phyloP scores from a whole-genome alignment of 2,113 vertebrate genomes.

The Gambusia holbrooki region DNA sequence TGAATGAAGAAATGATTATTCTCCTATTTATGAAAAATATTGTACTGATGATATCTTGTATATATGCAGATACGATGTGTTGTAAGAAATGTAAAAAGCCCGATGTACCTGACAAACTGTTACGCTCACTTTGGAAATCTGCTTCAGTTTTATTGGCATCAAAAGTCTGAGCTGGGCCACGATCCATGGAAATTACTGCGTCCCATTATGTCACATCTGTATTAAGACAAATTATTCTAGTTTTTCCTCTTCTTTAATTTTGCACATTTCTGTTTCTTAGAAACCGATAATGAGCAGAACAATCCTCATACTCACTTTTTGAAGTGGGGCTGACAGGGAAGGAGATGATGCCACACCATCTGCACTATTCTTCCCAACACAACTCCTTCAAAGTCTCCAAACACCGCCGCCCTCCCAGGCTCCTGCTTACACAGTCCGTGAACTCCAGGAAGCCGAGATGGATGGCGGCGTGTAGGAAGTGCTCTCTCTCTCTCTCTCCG shows the following conservation, averaged over 20 bases:
- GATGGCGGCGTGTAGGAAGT: background rate
- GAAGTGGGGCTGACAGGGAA: slow-evolving; percentile 62
- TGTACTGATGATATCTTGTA: too few species aligned
- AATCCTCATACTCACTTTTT: slow-evolving; percentile 55
- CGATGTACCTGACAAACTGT: background rate
- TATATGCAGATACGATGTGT: too few species aligned
- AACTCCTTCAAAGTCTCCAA: slow-evolving; percentile 23
- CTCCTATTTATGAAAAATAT: too few species aligned
- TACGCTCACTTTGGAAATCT: background rate
- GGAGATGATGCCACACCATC: slow-evolving; percentile 61
- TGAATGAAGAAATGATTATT: background rate
- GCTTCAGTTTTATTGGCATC: background rate
- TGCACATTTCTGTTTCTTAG: background rate
- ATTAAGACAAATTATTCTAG: background rate
- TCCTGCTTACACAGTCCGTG: slow-evolving; percentile 15
- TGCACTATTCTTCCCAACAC: slow-evolving; percentile 37
- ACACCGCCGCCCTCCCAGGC: slow-evolving; percentile 19
- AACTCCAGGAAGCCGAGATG: slow-evolving; percentile 26
- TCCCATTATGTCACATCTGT: background rate
- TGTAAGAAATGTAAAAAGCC: too few species aligned
- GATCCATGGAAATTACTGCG: background rate
- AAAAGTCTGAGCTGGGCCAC: background rate
- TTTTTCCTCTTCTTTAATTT: background rate
- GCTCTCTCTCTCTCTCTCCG: background rate
- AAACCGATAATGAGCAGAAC: background rate